phyloP scores from a whole-genome alignment of 37 sponge, comb jelly and placozoan genomes.

The Dysidea cf. avara region DNA sequence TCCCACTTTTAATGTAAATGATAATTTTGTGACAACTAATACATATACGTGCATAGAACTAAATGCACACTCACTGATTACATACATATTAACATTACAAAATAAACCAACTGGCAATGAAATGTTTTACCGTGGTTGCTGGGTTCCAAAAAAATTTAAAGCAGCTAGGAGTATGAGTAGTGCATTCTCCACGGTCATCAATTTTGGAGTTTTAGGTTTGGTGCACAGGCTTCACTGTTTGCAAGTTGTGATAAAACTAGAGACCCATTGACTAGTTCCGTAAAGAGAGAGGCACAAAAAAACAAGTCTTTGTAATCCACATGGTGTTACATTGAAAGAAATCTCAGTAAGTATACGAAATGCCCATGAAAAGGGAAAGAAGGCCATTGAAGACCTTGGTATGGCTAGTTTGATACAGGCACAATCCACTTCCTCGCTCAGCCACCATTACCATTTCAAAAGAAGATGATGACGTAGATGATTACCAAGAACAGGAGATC shows the following conservation, averaged over 20 bases:
- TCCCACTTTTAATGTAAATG: background rate
- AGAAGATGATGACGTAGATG: conserved; percentile 3
- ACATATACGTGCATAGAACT: conserved; percentile 27
- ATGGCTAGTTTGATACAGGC: background rate
- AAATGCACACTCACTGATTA: conserved; percentile 23
- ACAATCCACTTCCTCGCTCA: background rate
- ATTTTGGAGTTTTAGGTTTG: conserved; percentile 23
- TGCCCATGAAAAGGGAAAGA: background rate
- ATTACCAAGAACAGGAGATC: background rate
- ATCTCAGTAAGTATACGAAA: background rate
- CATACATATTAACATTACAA: background rate
- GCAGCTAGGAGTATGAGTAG: conserved; percentile 25
- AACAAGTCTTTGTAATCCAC: background rate
- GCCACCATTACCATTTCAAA: background rate
- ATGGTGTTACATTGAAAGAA: background rate
- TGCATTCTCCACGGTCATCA: conserved; percentile 19
- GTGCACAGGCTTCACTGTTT: conserved; percentile 19
- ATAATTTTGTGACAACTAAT: conserved; percentile 25
- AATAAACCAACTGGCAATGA: background rate
- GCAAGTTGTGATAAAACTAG: background rate
- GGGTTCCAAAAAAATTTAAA: conserved; percentile 17
- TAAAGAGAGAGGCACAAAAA: background rate
- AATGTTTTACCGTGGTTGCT: background rate
- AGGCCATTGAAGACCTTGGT: conserved; percentile 2
- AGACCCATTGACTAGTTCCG: background rate